Percentiles rank a stretch among this genome's conserved stretches.
Evolutionary conservation across 2,113 vertebrate genomes (phyloP).

Genomic region (Amia ocellicauda): DNA sequence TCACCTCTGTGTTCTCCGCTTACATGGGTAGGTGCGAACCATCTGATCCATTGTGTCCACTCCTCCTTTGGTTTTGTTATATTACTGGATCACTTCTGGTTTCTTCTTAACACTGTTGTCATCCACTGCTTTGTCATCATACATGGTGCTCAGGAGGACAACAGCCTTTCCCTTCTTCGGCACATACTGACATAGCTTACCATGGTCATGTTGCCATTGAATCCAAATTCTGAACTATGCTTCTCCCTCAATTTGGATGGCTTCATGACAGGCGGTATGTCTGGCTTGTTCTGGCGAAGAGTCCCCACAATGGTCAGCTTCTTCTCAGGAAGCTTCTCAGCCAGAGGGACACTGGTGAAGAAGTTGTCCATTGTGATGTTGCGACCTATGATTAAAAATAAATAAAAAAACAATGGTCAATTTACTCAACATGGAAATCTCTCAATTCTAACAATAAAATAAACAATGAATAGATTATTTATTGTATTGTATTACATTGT

Average conservation of each 20-base stretch:
- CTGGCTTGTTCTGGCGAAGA: slow-evolving; percentile 17
- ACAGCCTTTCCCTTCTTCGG: no score
- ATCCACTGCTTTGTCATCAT: not conserved
- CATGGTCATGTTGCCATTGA: not conserved
- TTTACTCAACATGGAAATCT: not conserved
- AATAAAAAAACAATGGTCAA: slow-evolving; percentile 2
- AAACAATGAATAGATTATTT: no score
- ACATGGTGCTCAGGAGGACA: not conserved
- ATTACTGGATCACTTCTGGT: slow-evolving; percentile 13
- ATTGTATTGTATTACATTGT: slow-evolving; percentile 10
- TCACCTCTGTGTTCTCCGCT: no score
- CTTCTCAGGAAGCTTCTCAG: slow-evolving; percentile 23
- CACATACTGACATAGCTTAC: no score
- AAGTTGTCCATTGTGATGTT: slow-evolving; percentile 27
- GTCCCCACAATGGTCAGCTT: slow-evolving; percentile 23
- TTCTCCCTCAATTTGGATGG: not conserved
- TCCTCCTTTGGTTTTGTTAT: slow-evolving; percentile 15
- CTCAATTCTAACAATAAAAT: slow-evolving; percentile 8
- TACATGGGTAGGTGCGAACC: no score
- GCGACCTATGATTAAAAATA: slow-evolving; percentile 6
- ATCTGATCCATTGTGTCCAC: no score
- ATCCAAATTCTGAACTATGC: slow-evolving; percentile 8
- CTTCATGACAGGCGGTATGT: slow-evolving; percentile 20
- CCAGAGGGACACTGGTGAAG: slow-evolving; percentile 22
- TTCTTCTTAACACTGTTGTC: slow-evolving; percentile 8